Evolutionary conservation across 2,888 invertebrate genomes (phyloP), one percentile per base, ranked within the genome.

Genomic region (Eudasyphora cyanicolor): DNA sequence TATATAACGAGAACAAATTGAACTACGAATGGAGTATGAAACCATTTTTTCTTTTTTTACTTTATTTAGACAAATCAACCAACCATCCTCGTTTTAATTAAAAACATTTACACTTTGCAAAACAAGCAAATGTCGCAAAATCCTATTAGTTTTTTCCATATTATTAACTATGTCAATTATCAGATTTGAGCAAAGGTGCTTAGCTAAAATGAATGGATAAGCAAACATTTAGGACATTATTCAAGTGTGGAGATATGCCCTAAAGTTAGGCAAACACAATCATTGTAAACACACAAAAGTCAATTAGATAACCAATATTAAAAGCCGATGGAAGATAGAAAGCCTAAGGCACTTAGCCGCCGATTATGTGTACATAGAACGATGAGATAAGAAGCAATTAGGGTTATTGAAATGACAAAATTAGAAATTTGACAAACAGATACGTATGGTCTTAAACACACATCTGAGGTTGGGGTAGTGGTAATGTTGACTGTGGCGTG

Each of bases 211-310:
- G 67, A 67, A 67, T 67, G 10, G 67, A 24, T 24, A n/a, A 42
- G 67, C 14, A 38, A 67, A 67, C 67, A 42, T 24, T 19, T 64
- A 24, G n/a, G 8, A 67, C 2, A 17, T 24, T 67, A 21, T 10
- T 38, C 24, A 67, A 67, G 24, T 67, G 24, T 67, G 38, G 0
- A 76, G 75, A 74, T 62, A 73, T 57, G 19, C 62, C 21, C 12
- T 60, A 49, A 19, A 69, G 24, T 49, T 21, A 51, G 60, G 64
- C 27, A 69, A 77, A 69, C 35, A 82, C 0, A 62, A 45, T 24
- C 49, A 57, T 69, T 32, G 77, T 74, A 74, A 82, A 77, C 67
- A 82, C 67, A 82, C 51, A 74, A 60, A 69, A 77, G 62, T 82
- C 29, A 82, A 78, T 82, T 78, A 75, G 74, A 78, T 62, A 42